Conservation (phyloP, 2,888 invertebrate genomes). For the Tromatobia lineatoria region DNA sequence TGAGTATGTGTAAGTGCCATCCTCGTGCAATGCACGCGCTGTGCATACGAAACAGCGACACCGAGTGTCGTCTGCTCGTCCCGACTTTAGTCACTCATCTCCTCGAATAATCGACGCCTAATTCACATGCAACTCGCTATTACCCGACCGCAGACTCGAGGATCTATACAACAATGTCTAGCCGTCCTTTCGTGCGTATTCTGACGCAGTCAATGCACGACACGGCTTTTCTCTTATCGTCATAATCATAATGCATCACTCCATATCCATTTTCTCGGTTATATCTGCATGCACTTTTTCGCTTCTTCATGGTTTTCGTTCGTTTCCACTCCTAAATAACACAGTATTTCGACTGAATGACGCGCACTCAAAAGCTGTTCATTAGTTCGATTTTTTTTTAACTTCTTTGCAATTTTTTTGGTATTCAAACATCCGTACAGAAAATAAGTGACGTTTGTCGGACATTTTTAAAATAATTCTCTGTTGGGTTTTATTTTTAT, state of each 20-base stretch:
- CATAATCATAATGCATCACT: slow-evolving; percentile 40
- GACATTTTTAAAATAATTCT: no score
- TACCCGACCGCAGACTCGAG: slow-evolving; percentile 22
- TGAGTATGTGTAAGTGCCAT: slow-evolving; percentile 12
- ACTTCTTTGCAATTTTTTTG: neutral
- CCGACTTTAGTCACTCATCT: slow-evolving; percentile 72
- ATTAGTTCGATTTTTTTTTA: slow-evolving; percentile 2
- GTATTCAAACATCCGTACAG: no score
- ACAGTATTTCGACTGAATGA: neutral
- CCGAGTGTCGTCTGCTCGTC: slow-evolving; percentile 45
- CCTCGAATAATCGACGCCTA: slow-evolving; percentile 74
- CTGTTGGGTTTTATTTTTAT: neutral
- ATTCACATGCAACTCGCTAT: slow-evolving; percentile 72
- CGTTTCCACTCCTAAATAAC: slow-evolving; percentile 5
- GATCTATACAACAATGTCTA: slow-evolving; percentile 21
- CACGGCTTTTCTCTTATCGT: slow-evolving; percentile 11
- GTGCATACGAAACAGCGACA: slow-evolving; percentile 74
- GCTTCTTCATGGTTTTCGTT: slow-evolving; percentile 1
- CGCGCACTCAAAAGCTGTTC: neutral
- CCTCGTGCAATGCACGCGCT: slow-evolving; percentile 57
- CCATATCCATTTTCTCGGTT: slow-evolving; percentile 1
- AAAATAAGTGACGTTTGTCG: no score
- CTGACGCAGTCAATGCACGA: neutral
- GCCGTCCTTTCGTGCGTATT: slow-evolving; percentile 7
- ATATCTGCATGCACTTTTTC: neutral